A percentile compares a stretch with the other conserved stretches of the same genome.
phyloP scores from a whole-genome alignment of 2,113 vertebrate species.

The Malurus cyaneus region DNA sequence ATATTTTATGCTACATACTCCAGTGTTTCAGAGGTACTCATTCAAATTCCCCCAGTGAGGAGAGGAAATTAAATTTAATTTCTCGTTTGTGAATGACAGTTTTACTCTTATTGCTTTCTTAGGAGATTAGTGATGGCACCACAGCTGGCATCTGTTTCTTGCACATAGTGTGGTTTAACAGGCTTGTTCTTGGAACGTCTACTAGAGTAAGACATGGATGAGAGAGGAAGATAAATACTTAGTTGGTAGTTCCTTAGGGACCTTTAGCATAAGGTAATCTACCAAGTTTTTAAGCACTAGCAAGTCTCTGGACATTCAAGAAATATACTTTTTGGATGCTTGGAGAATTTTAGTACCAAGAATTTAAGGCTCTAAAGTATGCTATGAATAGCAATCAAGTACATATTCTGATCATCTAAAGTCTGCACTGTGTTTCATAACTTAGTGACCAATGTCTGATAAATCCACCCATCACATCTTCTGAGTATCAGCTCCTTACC shows the following conservation, averaged over 20 bases:
- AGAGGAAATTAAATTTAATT: conserved; percentile 2
- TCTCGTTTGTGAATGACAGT: neutral
- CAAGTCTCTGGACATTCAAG: neutral
- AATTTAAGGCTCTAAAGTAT: neutral
- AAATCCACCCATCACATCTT: neutral
- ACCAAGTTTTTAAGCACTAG: neutral
- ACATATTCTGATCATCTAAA: neutral
- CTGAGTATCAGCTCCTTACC: neutral
- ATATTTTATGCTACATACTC: neutral
- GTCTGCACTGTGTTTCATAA: neutral
- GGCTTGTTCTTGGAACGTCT: neutral
- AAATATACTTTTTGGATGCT: neutral
- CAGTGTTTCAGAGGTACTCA: neutral
- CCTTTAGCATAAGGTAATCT: neutral
- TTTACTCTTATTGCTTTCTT: neutral
- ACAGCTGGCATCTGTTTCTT: neutral
- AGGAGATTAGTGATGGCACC: neutral
- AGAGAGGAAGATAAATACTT: conserved; percentile 14
- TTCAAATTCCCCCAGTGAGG: neutral
- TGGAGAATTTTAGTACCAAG: neutral
- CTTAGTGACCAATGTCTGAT: neutral
- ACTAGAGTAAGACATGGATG: neutral
- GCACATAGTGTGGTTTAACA: neutral
- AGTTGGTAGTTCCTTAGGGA: neutral
- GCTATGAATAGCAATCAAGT: neutral